phyloP scores from a whole-genome alignment of 2,113 vertebrate species.

The Bufo gargarizans region DNA sequence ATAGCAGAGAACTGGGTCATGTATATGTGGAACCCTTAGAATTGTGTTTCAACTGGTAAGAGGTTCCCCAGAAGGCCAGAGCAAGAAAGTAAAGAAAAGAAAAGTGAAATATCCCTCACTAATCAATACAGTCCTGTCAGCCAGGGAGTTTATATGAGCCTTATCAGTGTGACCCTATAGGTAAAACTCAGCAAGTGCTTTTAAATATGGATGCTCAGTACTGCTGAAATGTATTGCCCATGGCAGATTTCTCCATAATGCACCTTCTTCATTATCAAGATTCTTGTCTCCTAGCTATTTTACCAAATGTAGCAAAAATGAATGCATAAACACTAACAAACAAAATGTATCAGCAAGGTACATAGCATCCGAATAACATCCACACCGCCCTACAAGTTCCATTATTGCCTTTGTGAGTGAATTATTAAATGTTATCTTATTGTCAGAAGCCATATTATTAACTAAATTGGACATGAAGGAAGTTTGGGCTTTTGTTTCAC shows the following conservation, averaged over 20 bases:
- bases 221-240: not conserved
- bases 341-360: not conserved
- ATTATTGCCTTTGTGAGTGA: not conserved
- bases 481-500: not conserved
- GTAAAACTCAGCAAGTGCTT: not conserved
- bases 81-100: too few relatives aligned
- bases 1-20: too few relatives aligned
- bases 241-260: not conserved
- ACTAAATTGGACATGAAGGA: not conserved
- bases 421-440: not conserved
- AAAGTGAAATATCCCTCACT: too few relatives aligned
- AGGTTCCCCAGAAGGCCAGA: too few relatives aligned
- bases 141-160: too few relatives aligned
- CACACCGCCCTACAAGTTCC: not conserved
- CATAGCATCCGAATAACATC: not conserved
- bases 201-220: not conserved
- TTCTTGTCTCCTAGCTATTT: not conserved
- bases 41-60: too few relatives aligned
- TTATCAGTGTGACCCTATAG: too few relatives aligned
- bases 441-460: not conserved
- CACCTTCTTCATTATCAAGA: not conserved
- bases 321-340: not conserved
- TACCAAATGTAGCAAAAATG: not conserved
- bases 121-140: too few relatives aligned
- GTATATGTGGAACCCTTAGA: too few relatives aligned